Evolutionary conservation across 37 sponge, comb jelly and placozoan genomes (phyloP).

Genomic region (Ephydatia muelleri): DNA sequence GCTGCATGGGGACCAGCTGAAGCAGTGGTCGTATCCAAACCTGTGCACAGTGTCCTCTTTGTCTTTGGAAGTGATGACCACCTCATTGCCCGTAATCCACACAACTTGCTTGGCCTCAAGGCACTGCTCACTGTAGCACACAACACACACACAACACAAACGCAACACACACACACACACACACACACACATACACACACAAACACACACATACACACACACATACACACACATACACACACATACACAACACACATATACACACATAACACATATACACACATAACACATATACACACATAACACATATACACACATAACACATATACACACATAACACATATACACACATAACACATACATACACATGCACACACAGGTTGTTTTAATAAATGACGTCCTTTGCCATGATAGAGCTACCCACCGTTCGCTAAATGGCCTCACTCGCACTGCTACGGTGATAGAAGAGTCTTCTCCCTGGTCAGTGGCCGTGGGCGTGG

Average conservation of each 20-base stretch:
- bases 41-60: constrained; percentile 25
- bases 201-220: not conserved
- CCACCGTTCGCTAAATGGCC: constrained; percentile 79
- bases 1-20: constrained; percentile 73
- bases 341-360: not conserved
- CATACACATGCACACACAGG: not conserved
- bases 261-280: not conserved
- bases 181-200: not conserved
- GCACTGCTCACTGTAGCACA: constrained; percentile 31
- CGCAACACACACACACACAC: not conserved
- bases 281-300: not conserved
- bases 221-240: not conserved
- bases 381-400: too few relatives aligned
- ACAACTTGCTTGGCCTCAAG: constrained; percentile 51
- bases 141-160: not conserved
- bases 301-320: not conserved
- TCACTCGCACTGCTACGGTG: constrained; percentile 77
- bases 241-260: not conserved
- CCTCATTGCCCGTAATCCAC: constrained; percentile 42
- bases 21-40: constrained; percentile 85
- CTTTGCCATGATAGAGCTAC: too few relatives aligned
- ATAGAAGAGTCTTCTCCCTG: constrained; percentile 73
- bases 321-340: not conserved
- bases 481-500: not conserved
- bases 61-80: constrained; percentile 41